Percentiles rank a stretch among this genome's conserved stretches.
phyloP scores from a whole-genome alignment of 2,888 invertebrate species.

The Lydus trimaculatus region DNA sequence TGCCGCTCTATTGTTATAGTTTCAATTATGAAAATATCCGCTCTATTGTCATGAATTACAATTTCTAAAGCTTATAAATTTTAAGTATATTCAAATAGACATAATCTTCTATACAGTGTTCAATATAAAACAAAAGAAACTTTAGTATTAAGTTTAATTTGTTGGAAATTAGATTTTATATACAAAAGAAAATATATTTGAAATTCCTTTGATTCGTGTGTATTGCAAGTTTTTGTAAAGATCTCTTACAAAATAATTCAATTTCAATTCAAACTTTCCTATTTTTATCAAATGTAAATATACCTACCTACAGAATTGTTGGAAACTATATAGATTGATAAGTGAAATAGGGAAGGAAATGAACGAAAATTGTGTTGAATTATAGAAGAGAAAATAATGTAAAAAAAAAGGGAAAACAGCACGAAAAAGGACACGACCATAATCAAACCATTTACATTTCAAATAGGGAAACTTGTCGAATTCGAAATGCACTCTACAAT shows the following conservation, averaged over 20 bases:
- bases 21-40: too few species aligned
- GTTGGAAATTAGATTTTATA: background rate
- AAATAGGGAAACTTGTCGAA: constrained; percentile 35
- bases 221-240: background rate
- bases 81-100: background rate
- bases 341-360: background rate
- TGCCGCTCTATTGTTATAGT: too few species aligned
- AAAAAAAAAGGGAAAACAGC: constrained; percentile 11
- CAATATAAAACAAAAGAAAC: background rate
- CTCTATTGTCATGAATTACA: too few species aligned
- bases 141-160: background rate
- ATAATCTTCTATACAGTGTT: background rate
- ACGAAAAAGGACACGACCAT: constrained; percentile 21
- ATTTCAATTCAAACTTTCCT: background rate
- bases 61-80: too few species aligned
- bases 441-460: constrained; percentile 35
- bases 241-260: background rate
- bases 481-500: constrained; percentile 24
- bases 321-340: background rate
- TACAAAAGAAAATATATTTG: too few species aligned
- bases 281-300: too few species aligned
- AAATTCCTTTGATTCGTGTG: background rate
- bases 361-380: background rate
- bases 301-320: too few species aligned
- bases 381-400: background rate